Base-by-base conservation (phyloP, 1,140 invertebrate genomes). In the Dreissena polymorpha region DNA sequence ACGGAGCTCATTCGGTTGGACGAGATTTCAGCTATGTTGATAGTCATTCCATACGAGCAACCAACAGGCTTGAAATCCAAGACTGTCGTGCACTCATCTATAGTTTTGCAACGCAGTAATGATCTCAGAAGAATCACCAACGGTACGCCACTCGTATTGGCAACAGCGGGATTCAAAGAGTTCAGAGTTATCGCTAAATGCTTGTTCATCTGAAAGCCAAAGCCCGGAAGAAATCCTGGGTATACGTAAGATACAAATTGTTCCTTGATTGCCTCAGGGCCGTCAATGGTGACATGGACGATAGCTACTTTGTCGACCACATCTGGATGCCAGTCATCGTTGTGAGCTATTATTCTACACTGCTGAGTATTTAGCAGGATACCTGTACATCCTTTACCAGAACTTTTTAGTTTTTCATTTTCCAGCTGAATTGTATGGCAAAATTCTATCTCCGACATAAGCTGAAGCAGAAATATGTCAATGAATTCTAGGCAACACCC, bases 291-390 rank as follows among this genome's bases (percentile, higher is more conserved):
- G 13, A 72, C 70, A 49, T 72, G 70, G n/a, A 72, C 49, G 16
- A 81, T 51, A 25, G 25, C 70, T 2, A 73, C 57, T 10, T n/a
- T 18, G 14, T 27, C 18, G 16, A 39, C 12, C 23, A 81, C 78
- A 21, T 72, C 78, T 10, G 23, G 10, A 21, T 14, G 18, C 78
- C 78, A 81, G 70, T 81, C 78, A 21, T 81, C 78, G 65, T 81
- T 81, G 65, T 81, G 78, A 8, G 27, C 78, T 13, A 81, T 50
- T 6, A 81, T 10, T 72, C 70, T 49, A 50, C 50, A 71, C 21
- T 23, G 14, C 16, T 65, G 55, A 16, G 13, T 64, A 49, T 81
- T 81, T 14, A 81, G 69, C 10, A 81, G 55, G 13, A 81, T 16
- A 71, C 73, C 78, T 50, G 57, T 81, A 25, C 78, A 81, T n/a